These are phyloP conservation scores for Spodoptera frugiperda DNA, from an alignment of 1,140 invertebrate species.

Conservation along the genomic window DNA sequence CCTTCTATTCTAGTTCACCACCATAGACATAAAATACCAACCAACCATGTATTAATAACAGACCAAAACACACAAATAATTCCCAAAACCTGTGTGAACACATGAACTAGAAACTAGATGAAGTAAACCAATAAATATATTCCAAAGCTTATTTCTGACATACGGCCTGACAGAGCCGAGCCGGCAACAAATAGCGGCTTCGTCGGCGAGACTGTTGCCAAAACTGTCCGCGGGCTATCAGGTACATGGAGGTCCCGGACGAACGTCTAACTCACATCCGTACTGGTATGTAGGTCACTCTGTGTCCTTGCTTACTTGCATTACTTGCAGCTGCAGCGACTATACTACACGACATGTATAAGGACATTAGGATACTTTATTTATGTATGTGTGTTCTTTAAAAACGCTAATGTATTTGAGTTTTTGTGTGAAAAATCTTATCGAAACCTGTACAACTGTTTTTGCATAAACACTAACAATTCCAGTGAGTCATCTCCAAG, in stretches of 20 bases:
- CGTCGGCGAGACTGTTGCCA: slow-evolving; percentile 20
- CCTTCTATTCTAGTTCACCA: no score
- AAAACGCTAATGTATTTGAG: no score
- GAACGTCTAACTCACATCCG: slow-evolving; percentile 28
- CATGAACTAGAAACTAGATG: neutral
- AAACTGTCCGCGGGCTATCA: slow-evolving; percentile 33
- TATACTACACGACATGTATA: neutral
- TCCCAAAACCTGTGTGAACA: neutral
- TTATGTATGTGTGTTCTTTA: no score
- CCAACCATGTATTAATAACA: no score
- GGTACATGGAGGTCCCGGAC: neutral
- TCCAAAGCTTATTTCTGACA: slow-evolving; percentile 23
- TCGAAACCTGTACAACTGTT: no score
- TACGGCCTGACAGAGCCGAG: slow-evolving; percentile 12
- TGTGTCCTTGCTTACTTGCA: slow-evolving; percentile 4
- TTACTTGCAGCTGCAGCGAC: slow-evolving; percentile 21
- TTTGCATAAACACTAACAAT: no score
- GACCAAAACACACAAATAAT: no score
- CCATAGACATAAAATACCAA: no score
- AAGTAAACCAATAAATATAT: slow-evolving; percentile 41
- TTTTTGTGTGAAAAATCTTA: neutral
- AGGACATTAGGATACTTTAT: neutral
- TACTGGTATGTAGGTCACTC: slow-evolving; percentile 23
- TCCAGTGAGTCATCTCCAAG: no score
- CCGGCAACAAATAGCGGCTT: slow-evolving; percentile 34